Evolutionary conservation across 2,113 vertebrate species (phyloP).

Genomic region (Xenus cinereus): DNA sequence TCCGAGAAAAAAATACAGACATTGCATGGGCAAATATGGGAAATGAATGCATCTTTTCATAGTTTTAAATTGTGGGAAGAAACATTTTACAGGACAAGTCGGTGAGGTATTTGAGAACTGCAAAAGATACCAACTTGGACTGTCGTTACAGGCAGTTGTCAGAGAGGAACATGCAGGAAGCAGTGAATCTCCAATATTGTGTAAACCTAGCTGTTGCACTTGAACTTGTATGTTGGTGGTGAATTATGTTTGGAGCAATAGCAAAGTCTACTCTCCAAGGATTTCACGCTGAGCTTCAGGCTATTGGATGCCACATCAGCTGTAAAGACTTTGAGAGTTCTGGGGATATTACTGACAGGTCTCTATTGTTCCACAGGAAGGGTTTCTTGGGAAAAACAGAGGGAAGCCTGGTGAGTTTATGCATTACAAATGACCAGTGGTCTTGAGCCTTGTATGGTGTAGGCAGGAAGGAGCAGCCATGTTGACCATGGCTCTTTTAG

Average conservation of each 20-base stretch:
- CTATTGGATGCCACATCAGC: rapidly evolving
- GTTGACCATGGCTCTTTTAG: rapidly evolving
- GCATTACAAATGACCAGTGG: not conserved
- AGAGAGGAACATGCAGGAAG: not conserved
- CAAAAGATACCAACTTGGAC: not conserved
- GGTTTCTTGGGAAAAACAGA: not conserved
- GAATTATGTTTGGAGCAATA: not conserved
- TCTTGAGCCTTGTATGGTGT: not conserved
- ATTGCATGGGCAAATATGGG: not conserved
- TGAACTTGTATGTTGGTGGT: not conserved
- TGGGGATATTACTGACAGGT: not conserved
- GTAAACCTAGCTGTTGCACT: not conserved
- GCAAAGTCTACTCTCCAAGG: not conserved
- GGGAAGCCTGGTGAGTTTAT: not conserved
- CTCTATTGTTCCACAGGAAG: not conserved
- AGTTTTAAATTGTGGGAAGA: not conserved
- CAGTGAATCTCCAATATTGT: not conserved
- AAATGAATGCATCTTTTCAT: not conserved
- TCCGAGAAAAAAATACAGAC: not conserved
- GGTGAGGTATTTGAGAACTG: not conserved
- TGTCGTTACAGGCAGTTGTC: rapidly evolving
- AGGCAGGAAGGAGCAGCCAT: not conserved
- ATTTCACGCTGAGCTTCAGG: rapidly evolving
- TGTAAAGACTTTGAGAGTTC: not conserved
- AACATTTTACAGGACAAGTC: not conserved